Conservation (phyloP, 2,888 invertebrate genomes). For the Epinotia nisella region DNA sequence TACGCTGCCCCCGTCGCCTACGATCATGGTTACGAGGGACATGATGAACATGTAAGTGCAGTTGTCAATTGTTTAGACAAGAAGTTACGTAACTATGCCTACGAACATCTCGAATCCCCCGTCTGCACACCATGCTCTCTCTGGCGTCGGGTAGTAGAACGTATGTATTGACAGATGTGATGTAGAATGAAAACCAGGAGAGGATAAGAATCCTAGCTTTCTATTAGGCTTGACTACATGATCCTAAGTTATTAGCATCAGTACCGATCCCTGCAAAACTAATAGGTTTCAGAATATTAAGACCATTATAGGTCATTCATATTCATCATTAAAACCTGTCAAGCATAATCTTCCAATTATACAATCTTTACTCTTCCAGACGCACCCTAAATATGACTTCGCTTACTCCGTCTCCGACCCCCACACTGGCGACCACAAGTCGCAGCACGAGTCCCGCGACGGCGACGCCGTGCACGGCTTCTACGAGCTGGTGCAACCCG, state of each 20-base stretch:
- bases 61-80: neutral
- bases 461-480: constrained; percentile 81
- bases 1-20: constrained; percentile 54
- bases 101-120: neutral
- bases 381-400: constrained; percentile 77
- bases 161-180: no score
- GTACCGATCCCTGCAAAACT: no score
- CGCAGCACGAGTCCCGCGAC: constrained; percentile 81
- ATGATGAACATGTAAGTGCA: constrained; percentile 65
- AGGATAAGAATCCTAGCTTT: no score
- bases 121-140: neutral
- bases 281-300: no score
- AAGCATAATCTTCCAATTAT: neutral
- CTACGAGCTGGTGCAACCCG: constrained; percentile 82
- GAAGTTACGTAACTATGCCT: neutral
- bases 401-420: constrained; percentile 83
- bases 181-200: no score
- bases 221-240: no score
- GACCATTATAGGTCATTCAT: no score
- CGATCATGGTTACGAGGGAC: constrained; percentile 47
- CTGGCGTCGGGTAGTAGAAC: no score
- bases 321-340: neutral
- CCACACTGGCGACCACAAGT: constrained; percentile 84
- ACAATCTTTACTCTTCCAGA: constrained; percentile 53
- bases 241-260: no score